Evolutionary conservation across 2,888 invertebrate species (phyloP).

Genomic region (Ernsta delagoae): DNA sequence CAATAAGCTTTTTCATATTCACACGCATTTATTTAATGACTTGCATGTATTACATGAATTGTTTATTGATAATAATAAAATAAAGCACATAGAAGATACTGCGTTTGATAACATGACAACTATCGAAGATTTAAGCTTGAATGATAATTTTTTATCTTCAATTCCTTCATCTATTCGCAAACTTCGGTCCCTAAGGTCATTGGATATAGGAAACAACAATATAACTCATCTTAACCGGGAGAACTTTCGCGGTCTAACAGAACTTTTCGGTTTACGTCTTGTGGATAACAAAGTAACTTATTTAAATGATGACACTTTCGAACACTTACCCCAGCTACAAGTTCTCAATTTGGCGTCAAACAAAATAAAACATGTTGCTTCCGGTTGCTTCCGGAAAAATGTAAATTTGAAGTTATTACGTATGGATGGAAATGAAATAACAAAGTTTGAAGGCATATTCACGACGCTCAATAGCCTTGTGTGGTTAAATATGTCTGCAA

Average conservation of each 20-base stretch:
- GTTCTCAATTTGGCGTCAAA: slow-evolving; percentile 93
- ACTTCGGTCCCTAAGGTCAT: slow-evolving; percentile 88
- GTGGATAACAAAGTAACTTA: slow-evolving; percentile 92
- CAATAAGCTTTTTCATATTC: slow-evolving; percentile 88
- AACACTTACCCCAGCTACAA: slow-evolving; percentile 89
- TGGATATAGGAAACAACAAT: slow-evolving; percentile 93
- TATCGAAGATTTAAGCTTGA: slow-evolving; percentile 90
- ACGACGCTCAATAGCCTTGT: slow-evolving; percentile 88
- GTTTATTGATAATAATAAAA: slow-evolving; percentile 89
- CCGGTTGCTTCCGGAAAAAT: slow-evolving; percentile 90
- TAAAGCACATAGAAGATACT: slow-evolving; percentile 87
- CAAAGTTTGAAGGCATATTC: slow-evolving; percentile 88
- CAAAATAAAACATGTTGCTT: slow-evolving; percentile 89
- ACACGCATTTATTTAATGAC: slow-evolving; percentile 88
- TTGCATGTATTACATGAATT: slow-evolving; percentile 90
- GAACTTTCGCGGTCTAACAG: slow-evolving; percentile 89
- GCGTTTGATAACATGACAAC: slow-evolving; percentile 91
- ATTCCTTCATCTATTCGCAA: slow-evolving; percentile 88
- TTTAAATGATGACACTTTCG: slow-evolving; percentile 90
- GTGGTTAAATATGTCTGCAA: slow-evolving; percentile 92
- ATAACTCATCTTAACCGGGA: slow-evolving; percentile 89
- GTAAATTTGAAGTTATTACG: slow-evolving; percentile 89
- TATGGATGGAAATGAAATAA: slow-evolving; percentile 92
- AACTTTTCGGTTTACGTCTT: slow-evolving; percentile 90
- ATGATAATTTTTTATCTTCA: slow-evolving; percentile 88